Evolutionary conservation across 2,113 vertebrate species (phyloP).

Genomic region (Rousettus leschenaultii): DNA sequence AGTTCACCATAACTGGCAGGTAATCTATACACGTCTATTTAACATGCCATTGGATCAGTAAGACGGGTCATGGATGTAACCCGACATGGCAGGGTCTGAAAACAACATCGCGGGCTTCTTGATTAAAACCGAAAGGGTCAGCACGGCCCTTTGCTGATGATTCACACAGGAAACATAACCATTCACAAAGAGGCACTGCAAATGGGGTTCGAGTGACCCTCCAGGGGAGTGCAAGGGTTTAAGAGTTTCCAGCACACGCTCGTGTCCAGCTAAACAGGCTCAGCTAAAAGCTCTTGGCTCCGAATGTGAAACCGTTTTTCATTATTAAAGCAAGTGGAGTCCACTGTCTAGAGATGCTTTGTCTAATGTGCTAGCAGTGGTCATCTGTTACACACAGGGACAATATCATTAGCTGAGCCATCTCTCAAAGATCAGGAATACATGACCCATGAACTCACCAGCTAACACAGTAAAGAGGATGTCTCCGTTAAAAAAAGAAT

Average conservation of each 20-base stretch:
- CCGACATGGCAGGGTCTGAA: conserved; percentile 51
- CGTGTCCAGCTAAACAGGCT: neutral
- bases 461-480: conserved; percentile 2
- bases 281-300: neutral
- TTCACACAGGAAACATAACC: neutral
- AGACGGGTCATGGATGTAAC: conserved; percentile 43
- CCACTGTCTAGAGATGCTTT: neutral
- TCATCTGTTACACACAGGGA: neutral
- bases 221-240: neutral
- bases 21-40: conserved; percentile 58
- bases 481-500: neutral
- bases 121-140: conserved; percentile 75
- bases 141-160: conserved; percentile 43
- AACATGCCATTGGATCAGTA: conserved; percentile 57
- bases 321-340: neutral
- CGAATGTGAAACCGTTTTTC: neutral
- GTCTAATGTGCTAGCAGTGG: neutral
- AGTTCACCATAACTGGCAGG: conserved; percentile 62
- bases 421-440: neutral
- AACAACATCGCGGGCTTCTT: conserved; percentile 69
- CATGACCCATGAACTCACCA: neutral
- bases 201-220: neutral
- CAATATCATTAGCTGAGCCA: neutral
- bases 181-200: conserved; percentile 4
- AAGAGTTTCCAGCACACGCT: neutral